Conservation (phyloP, 1,140 invertebrate genomes). For the Diorhabda elongata region DNA sequence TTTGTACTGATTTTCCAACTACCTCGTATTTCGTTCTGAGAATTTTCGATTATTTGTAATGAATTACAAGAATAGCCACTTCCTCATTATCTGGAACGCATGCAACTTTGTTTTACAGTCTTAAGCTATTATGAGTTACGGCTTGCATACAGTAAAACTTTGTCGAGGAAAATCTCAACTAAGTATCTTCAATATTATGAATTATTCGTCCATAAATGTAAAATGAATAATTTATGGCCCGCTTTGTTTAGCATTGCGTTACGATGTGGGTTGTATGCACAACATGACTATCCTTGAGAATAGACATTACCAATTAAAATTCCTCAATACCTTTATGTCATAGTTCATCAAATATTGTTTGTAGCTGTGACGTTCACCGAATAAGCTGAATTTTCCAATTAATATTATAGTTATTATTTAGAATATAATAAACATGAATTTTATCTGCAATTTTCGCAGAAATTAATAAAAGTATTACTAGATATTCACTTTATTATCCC, state of each 20-base stretch:
- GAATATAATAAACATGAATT: no score
- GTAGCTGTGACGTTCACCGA: no score
- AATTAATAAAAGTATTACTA: no score
- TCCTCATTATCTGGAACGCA: background rate
- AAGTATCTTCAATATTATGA: background rate
- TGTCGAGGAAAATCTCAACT: background rate
- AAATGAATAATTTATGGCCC: background rate
- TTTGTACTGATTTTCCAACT: no score
- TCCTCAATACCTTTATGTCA: background rate
- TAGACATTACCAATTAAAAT: background rate
- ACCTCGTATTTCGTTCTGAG: background rate
- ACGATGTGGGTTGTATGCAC: background rate
- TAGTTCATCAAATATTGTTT: no score
- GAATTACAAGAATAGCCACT: background rate
- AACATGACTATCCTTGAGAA: background rate
- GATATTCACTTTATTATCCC: no score
- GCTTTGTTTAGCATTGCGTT: background rate
- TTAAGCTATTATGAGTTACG: background rate
- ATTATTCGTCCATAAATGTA: background rate
- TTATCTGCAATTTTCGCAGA: no score
- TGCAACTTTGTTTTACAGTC: background rate
- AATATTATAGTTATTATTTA: no score
- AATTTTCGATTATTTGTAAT: background rate
- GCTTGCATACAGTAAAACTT: background rate
- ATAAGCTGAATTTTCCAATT: no score